phyloP scores from a whole-genome alignment of 2,888 invertebrate genomes.

The Mayetiola destructor region DNA sequence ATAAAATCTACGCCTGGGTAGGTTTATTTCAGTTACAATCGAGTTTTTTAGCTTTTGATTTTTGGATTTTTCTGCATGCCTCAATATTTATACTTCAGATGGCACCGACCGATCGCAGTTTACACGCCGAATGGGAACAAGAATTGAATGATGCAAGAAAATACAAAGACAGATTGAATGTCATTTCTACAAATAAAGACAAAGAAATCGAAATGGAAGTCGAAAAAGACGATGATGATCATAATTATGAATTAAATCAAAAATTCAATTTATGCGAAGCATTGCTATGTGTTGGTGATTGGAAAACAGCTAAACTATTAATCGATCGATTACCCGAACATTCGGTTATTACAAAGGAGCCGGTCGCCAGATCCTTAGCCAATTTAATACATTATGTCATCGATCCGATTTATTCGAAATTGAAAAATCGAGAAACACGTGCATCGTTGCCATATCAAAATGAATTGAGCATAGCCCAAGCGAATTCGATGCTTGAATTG shows the following conservation, averaged over 20 bases:
- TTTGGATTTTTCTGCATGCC: background rate
- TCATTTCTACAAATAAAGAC: conserved; percentile 67
- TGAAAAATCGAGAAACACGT: background rate
- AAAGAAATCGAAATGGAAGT: conserved; percentile 45
- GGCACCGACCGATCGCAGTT: conserved; percentile 68
- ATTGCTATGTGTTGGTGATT: conserved; percentile 73
- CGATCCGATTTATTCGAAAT: conserved; percentile 67
- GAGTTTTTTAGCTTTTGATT: background rate
- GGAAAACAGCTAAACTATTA: conserved; percentile 70
- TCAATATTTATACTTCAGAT: conserved; percentile 39
- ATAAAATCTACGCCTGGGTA: conserved; percentile 86
- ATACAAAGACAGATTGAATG: conserved; percentile 72
- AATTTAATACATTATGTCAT: conserved; percentile 67
- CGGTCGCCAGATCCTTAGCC: conserved; percentile 64
- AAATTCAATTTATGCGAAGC: conserved; percentile 88
- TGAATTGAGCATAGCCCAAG: background rate
- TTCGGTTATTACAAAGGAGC: conserved; percentile 60
- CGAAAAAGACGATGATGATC: conserved; percentile 48
- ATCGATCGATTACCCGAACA: conserved; percentile 70
- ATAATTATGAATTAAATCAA: conserved; percentile 52
- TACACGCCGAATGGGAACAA: conserved; percentile 67
- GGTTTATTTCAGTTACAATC: conserved; percentile 26
- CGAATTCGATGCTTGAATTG: conserved; percentile 49
- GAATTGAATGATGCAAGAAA: conserved; percentile 71
- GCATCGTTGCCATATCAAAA: background rate